Evolutionary conservation across 1,140 invertebrate species (phyloP).

Genomic region (Nilaparvata lugens): DNA sequence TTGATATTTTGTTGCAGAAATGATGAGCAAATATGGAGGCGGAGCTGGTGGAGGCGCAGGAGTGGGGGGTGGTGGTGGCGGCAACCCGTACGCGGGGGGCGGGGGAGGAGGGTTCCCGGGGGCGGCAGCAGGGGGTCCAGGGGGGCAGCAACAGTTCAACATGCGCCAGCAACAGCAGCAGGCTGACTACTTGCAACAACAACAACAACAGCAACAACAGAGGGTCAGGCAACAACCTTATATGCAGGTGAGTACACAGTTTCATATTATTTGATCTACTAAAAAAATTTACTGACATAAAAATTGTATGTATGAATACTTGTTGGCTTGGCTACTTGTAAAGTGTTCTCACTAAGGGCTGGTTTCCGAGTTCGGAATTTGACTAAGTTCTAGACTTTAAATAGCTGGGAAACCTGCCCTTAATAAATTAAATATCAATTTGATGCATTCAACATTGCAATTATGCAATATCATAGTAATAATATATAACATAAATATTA

Average conservation of each 20-base stretch:
- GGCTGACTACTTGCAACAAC: constrained; percentile 34
- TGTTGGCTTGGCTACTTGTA: neutral
- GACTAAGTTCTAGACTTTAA: too few relatives aligned
- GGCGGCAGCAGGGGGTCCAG: constrained; percentile 36
- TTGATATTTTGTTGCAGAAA: constrained; percentile 28
- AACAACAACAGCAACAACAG: constrained; percentile 35
- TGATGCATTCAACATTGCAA: too few relatives aligned
- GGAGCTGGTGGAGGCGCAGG: neutral
- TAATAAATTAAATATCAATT: neutral
- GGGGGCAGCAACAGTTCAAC: constrained; percentile 36
- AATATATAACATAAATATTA: too few relatives aligned
- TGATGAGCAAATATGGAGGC: constrained; percentile 27
- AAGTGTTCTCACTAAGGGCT: neutral
- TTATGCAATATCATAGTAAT: too few relatives aligned
- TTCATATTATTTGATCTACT: neutral
- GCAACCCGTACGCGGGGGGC: constrained; percentile 42
- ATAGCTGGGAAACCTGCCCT: neutral
- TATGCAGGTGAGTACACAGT: constrained; percentile 34
- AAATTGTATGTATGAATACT: constrained; percentile 4
- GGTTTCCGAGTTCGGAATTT: too few relatives aligned
- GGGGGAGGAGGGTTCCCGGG: constrained; percentile 34
- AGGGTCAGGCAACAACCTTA: constrained; percentile 41
- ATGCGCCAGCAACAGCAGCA: constrained; percentile 37
- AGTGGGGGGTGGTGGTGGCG: constrained; percentile 35
- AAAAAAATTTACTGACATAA: neutral